Base-by-base conservation (phyloP, 2,113 vertebrate species). In the Sapajus apella region DNA sequence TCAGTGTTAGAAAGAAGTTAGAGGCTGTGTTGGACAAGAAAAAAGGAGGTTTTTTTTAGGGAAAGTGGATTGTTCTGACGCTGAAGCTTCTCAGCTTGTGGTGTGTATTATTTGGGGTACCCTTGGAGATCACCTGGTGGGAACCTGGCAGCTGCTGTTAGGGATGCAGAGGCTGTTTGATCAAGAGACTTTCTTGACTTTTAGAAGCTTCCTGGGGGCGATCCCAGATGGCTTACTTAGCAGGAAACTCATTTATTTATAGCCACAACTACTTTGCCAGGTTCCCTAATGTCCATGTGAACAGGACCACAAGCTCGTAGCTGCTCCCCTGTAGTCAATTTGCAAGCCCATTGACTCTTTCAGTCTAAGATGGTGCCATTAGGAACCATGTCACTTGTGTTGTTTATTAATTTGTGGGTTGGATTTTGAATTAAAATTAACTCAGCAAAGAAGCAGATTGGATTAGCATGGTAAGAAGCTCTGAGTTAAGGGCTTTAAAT, bases 201-300 rank as follows among this genome's bases (percentile, higher is more conserved):
- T 89, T 70, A 82, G 92, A 80, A 83, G 87, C 79, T 96, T 98
- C 83, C 90, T 97, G 56, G 80, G 66, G 73, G 82, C 64, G 95
- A 84, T 87, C 93, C 94, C 92, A 96, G 95, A 96, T 96, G 97
- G 85, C 75, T 88, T 17, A 43, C 82, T 91, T 96, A 91, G 96
- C 68, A 89, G 58, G 73, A 96, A 96, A 47, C 68, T 82, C 87
- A 90, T 95, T 96, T 97, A 81, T 81, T 68, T 95, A 79, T 83
- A 82, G 8, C 50, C 79, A 37, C 75, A 87, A 95, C 95, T 55
- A 94, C 70, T 96, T 96, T 92, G 40, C 79, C 64, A 68, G 94
- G 90, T 76, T 95, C 75, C n/a, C 61, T 76, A n/a, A 73, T 73
- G 64, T 73, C 80, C 76, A 68, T 6, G 32, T 90, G n/a, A 92